Evolutionary conservation across 2,797 vertebrate genomes (phyloP), one percentile per base, ranked within the genome.

Genomic region (Halcyon smyrnensis): DNA sequence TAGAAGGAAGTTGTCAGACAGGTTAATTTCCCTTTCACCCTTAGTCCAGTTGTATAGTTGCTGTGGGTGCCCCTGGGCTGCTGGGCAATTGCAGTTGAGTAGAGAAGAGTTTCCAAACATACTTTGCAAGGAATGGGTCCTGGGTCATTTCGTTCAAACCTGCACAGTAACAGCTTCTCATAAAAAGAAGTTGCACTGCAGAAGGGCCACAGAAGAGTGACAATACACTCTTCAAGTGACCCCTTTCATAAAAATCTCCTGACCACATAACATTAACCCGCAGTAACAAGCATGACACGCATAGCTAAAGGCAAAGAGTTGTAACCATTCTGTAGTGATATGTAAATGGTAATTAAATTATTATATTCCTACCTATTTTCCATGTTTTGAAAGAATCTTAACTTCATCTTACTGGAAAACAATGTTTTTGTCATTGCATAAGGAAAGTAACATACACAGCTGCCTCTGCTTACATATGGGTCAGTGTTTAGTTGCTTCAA

Each of bases 251-350:
- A 89, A 89, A 71, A 82, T 60, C 25, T 90, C 28, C 34, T 18
- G n/a, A 20, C 28, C 3, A 1, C 6, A 0, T 36, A 32, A 71
- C 15, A n/a, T 63, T 69, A 63, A 77, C 32, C 9, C 1, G 0
- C 36, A 71, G 51, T n/a, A 63, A 51, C 7, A 82, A 89, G 27
- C 11, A 14, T 71, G 59, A 15, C 46, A 65, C 4, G 12, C 48
- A 14, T 12, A 12, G 9, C 27, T 85, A 83, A 73, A 65, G 32
- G 19, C 37, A 57, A 71, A 89, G 57, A 84, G 7, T 43, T 54
- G 43, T 14, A 65, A 85, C 23, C 30, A 5, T 37, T 23, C 34
- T 69, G 32, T 54, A 64, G 28, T 30, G 24, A 60, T 51, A 64
- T 4, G 15, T 48, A 75, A 79, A 34, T 15, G 36, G 18, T 34